Evolutionary conservation across 2,113 vertebrate species (phyloP), one percentile per base, ranked within the genome.

Genomic region (Naja naja): DNA sequence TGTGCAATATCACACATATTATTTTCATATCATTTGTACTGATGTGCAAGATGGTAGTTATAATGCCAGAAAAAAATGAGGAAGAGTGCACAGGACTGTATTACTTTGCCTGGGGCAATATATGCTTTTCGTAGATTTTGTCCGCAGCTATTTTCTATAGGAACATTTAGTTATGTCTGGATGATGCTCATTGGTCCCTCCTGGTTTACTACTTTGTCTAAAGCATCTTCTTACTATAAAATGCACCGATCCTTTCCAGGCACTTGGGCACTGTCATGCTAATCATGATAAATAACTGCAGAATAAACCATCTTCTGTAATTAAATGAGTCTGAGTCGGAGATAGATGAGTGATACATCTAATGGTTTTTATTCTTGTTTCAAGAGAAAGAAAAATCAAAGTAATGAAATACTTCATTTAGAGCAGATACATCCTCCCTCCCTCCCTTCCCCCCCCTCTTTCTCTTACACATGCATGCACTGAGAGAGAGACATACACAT

Each of bases 241-340:
- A 53, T 45, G 47, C 9, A 34, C 25, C 87, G 12, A 39, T 55
- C 47, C 49, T 22, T 89, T 89, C 49, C 54, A 81, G 7, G 49
- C 27, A 25, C 39, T 92, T 55, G 45, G 18, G 18, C 64, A 55
- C 45, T 43, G 39, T 64, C 56, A 69, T 8, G 30, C 47, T 93
- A 93, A 90, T 52, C 54, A 93, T 85, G 88, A 58, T 52, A 89
- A 93, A 90, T 89, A 90, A 90, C 88, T 0, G 22, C 53, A 85
- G 54, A 60, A 52, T 20, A 64, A 81, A 93, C 89, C 25, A 52
- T n/a, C 55, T 86, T 93, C 74, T 47, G 86, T 93, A 93, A 93
- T 93, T 87, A 90, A 60, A 86, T 52, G 54, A 87, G n/a, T 52
- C 64, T 69, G 30, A 87, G n/a, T 52, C 64, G 16, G 30, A 69